Base-by-base conservation (phyloP, 2,113 vertebrate genomes). In the Struthio camelus region DNA sequence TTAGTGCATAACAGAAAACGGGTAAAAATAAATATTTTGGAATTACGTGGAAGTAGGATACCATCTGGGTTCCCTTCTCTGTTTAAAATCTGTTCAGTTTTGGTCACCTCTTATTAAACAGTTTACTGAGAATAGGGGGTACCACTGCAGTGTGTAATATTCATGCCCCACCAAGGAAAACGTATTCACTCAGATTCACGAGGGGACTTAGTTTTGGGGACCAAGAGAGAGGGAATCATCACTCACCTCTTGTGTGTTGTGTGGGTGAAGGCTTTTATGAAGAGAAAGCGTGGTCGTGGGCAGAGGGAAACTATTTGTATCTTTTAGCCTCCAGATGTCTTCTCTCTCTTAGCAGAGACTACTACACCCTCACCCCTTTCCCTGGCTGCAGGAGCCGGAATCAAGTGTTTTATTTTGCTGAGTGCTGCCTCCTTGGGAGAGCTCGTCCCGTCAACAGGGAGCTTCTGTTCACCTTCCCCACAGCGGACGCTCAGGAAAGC, bases 11-110 rank as follows among this genome's bases (percentile, higher is more conserved):
- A 70, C 48, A 90, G 91, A 88, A 96, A 87, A 79, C 9, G 23
- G 58, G 81, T 88, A 92, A 95, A 88, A 96, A 83, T 81, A 93
- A 87, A 24, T 69, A 70, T 42, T 89, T 87, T 77, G 61, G 80
- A 93, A 66, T 96, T 93, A 92, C 9, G 44, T 89, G 56, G 80
- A 27, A 71, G 48, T 79, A 87, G 80, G 75, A 64, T 71, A 79
- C 75, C 85, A 96, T 85, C 80, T 96, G 79, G 48, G 72, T 84
- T 93, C 44, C 13, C 51, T 64, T 51, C 88, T 82, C 42, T 70
- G 69, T 83, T 95, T 93, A 66, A 86, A 90, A 83, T 80, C 75
- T 76, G 18, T 87, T 93, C 85, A 15, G 40, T 86, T 91, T 87
- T 76, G 61, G 30, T 85, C 71, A 19, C 8, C 4, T 96, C 51